Evolutionary conservation across 2,797 vertebrate species (phyloP), one percentile per base, ranked within the genome.

Genomic region (Gobio occitaniae): DNA sequence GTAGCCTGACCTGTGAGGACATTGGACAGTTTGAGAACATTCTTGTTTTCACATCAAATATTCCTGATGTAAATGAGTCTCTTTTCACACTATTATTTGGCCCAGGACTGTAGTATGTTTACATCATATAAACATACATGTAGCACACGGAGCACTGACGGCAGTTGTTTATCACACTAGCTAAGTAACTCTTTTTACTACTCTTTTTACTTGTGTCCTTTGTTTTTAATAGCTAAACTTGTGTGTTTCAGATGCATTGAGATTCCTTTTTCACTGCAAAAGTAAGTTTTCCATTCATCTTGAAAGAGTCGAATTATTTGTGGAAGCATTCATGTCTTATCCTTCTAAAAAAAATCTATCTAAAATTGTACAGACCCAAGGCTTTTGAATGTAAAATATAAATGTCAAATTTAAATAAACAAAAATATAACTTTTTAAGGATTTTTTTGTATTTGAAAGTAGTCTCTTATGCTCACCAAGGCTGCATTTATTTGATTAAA

Each of bases 1-100:
- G 85, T 99, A 99, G 84, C 96, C 97, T 0, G 98, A 99, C 88
- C 98, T 89, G 72, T 8, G 25, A 68, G 47, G 9, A 47, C 25
- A 78, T 75, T 15, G 61, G 61, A 63, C 54, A 21, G 13, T 19
- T 66, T 77, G 38, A 61, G 15, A 25, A 44, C 36, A 16, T 65
- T 11, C 1, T 17, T 25, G 25, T 25, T 25, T 25, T 25, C 5
- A 50, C 25, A 59, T 11, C 12, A n/a, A 41, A 38, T 41, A 41
- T 41, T 44, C 10, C n/a, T 50, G 29, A 6, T 68, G 3, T 59
- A 59, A n/a, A 41, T 15, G 1, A 47, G 6, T 3, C 38, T 44
- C 11, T 25, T 29, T 71, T 48, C 4, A 72, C n/a, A 29, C 9
- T 29, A 16, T 47, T 25, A 47, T 71, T 48, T 48, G 69, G 41